Conservation (phyloP, 2,797 vertebrate species). For the Chrysocyon brachyurus region DNA sequence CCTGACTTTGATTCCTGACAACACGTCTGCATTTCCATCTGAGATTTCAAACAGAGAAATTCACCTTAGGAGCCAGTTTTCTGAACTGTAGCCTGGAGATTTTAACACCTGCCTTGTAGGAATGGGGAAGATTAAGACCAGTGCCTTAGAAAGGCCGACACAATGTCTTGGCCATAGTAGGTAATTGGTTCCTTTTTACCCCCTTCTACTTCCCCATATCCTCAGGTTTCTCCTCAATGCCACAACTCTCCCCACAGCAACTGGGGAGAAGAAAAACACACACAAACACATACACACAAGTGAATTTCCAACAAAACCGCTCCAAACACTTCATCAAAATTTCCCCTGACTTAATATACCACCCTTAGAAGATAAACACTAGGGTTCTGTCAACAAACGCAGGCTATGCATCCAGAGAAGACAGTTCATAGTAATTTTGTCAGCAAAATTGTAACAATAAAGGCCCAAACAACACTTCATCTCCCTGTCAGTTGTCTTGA, state of each 20-base stretch:
- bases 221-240: neutral
- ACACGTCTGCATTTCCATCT: neutral
- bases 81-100: neutral
- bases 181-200: neutral
- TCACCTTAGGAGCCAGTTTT: neutral
- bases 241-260: conserved; percentile 36
- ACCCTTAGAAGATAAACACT: conserved; percentile 74
- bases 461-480: conserved; percentile 88
- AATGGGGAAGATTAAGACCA: neutral
- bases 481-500: conserved; percentile 89
- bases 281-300: neutral
- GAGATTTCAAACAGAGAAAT: neutral
- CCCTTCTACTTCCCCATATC: neutral
- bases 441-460: conserved; percentile 88
- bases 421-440: conserved; percentile 88
- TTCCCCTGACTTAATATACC: conserved; percentile 74
- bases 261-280: conserved; percentile 54
- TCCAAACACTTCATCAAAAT: conserved; percentile 61
- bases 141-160: neutral
- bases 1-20: neutral
- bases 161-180: fast-evolving
- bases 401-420: conserved; percentile 77
- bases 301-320: conserved; percentile 54
- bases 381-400: conserved; percentile 70
- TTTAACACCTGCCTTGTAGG: neutral